Evolutionary conservation across 2,888 invertebrate genomes (phyloP).

Genomic region (Leptothorax acervorum): DNA sequence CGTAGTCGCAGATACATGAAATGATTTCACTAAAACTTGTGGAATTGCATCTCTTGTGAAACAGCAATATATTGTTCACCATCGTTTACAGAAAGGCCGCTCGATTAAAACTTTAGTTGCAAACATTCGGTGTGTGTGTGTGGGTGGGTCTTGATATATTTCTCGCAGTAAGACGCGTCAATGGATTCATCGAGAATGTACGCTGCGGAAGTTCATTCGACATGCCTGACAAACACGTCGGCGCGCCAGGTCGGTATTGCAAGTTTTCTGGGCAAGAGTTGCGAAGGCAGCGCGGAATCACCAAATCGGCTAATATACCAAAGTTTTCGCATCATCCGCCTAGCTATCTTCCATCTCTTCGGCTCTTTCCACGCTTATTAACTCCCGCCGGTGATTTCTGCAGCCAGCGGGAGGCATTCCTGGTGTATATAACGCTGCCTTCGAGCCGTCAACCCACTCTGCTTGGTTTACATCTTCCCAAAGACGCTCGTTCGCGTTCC

Average conservation of each 20-base stretch:
- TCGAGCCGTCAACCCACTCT: conserved; percentile 73
- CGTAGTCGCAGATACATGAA: neutral
- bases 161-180: conserved; percentile 19
- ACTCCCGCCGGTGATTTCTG: conserved; percentile 84
- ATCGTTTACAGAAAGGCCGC: neutral
- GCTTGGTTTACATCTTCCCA: conserved; percentile 56
- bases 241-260: conserved; percentile 65
- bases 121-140: conserved; percentile 20
- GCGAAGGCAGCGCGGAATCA: conserved; percentile 82
- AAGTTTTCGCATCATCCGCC: conserved; percentile 85
- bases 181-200: conserved; percentile 54
- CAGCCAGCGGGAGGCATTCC: conserved; percentile 76
- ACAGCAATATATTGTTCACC: neutral
- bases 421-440: conserved; percentile 73
- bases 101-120: conserved; percentile 51
- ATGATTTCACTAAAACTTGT: neutral
- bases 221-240: conserved; percentile 61
- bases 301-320: conserved; percentile 84
- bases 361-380: conserved; percentile 83
- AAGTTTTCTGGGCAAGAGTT: conserved; percentile 76
- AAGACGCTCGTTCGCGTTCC: conserved; percentile 31
- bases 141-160: conserved; percentile 47
- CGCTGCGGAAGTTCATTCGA: conserved; percentile 66
- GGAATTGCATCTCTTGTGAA: conserved; percentile 5
- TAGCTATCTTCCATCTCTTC: conserved; percentile 82